Percentiles rank a stretch among this genome's conserved stretches.
Conservation (phyloP, 64 coral and sea anemone species). For the Dendrophyllia cribrosa region DNA sequence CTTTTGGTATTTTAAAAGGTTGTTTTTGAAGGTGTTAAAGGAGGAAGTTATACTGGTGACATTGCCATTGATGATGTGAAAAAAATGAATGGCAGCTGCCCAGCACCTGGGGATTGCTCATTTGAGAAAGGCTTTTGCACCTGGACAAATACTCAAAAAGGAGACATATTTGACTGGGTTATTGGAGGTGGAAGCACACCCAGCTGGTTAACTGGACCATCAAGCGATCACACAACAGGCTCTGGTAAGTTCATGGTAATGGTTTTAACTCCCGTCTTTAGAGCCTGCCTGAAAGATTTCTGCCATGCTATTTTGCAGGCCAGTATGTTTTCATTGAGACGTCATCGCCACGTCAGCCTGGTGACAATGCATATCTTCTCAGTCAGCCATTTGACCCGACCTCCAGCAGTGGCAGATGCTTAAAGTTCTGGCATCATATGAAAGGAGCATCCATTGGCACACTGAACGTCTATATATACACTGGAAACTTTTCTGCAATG, state of each 20-base stretch:
- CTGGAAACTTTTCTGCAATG: slow-evolving; percentile 47
- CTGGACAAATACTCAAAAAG: slow-evolving; percentile 71
- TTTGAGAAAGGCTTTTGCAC: slow-evolving; percentile 88
- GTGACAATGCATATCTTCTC: slow-evolving; percentile 80
- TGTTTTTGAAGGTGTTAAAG: slow-evolving; percentile 80
- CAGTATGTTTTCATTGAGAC: slow-evolving; percentile 92
- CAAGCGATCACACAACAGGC: slow-evolving; percentile 85
- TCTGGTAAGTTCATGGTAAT: slow-evolving; percentile 11
- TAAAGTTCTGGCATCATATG: slow-evolving; percentile 98
- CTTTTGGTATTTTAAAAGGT: slow-evolving; percentile 8
- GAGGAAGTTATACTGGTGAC: slow-evolving; percentile 72
- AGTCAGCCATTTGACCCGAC: slow-evolving; percentile 80
- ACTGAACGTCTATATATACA: slow-evolving; percentile 74
- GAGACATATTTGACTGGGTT: slow-evolving; percentile 90
- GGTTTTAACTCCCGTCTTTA: background rate
- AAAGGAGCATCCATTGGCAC: slow-evolving; percentile 83
- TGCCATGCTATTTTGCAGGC: slow-evolving; percentile 11
- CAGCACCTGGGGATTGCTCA: slow-evolving; percentile 86
- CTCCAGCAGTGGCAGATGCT: slow-evolving; percentile 66
- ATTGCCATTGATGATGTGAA: slow-evolving; percentile 96
- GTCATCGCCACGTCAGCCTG: slow-evolving; percentile 65
- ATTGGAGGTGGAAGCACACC: slow-evolving; percentile 79
- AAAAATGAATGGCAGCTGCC: slow-evolving; percentile 76
- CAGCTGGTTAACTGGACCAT: slow-evolving; percentile 82
- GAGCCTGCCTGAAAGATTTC: no score